Conservation (phyloP, 53 echinoderm and acorn worm genomes). For the Holothuria scabra region DNA sequence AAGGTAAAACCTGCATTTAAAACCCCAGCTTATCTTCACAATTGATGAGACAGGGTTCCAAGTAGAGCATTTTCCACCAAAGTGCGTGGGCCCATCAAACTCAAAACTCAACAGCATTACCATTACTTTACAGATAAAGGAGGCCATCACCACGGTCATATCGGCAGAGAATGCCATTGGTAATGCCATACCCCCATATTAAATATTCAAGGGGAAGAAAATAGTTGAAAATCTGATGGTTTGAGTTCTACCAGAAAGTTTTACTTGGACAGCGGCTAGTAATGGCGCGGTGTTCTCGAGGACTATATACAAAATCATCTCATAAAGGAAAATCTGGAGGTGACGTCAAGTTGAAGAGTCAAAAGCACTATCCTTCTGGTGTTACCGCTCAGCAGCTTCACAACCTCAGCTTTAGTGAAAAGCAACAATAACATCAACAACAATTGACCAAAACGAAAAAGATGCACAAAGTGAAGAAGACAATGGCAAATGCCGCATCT, state of each 20-base stretch:
- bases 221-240: conserved; percentile 18
- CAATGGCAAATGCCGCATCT: no score
- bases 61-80: conserved; percentile 40
- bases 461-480: no score
- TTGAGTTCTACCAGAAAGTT: not conserved
- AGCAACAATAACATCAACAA: no score
- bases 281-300: conserved; percentile 16
- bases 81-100: not conserved
- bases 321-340: not conserved
- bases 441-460: no score
- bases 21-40: conserved; percentile 23
- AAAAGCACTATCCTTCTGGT: no score
- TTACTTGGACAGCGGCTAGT: conserved; percentile 10
- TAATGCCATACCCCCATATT: conserved; percentile 37
- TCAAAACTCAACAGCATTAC: not conserved
- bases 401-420: no score
- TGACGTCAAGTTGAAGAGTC: no score
- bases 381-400: no score
- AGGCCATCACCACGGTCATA: conserved; percentile 45
- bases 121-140: conserved; percentile 17
- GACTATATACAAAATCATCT: conserved; percentile 27
- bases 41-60: conserved; percentile 28
- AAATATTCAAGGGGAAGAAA: conserved; percentile 43
- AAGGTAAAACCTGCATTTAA: conserved; percentile 1
- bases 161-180: conserved; percentile 46